Base-by-base conservation (phyloP, 1,140 invertebrate genomes). In the Leptinotarsa defecta region DNA sequence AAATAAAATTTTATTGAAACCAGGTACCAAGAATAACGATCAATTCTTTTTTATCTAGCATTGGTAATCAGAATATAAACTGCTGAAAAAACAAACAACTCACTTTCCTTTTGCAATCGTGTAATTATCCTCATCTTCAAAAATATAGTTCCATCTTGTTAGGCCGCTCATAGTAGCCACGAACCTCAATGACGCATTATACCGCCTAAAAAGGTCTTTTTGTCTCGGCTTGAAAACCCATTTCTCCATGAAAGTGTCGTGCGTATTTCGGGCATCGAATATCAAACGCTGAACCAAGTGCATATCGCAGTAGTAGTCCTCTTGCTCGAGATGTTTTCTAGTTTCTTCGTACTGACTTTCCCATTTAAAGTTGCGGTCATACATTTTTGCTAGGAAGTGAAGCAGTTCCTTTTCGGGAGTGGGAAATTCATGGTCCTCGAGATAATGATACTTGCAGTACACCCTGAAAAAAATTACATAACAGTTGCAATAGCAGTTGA, bases 91-190 rank as follows among this genome's bases (percentile, higher is more conserved):
- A 43, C 6, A 11, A 43, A 8, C 6, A 11, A 68, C 70, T 62
- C 57, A 71, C 70, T 71, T 71, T 62, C 20, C 19, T 71, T 71
- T 62, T 15, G 52, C 3, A 61, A 57, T 62, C n/a, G 52, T 57
- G 22, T 57, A 4, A 27, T 57, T 27, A 15, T 74, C 63, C 15
- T 81, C 75, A 15, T 80, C 72, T 57, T 57, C 52, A 64, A 71
- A 77, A 67, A 80, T 89, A 78, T 92, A 89, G 83, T 94, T 92
- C 94, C 95, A 96, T 52, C 94, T 88, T 0, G 94, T 95, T 0
- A 97, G 84, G 0, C 96, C 96, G 83, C 94, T 96, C 82, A 95
- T 93, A 0, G 95, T 97, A 0, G 94, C 93, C 20, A 96, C 91
- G 85, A 96, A 97, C 49, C 94, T 88, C 11, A 94, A 83, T 67